Evolutionary conservation across 2,797 vertebrate species (phyloP).

Genomic region (Allobates femoralis): DNA sequence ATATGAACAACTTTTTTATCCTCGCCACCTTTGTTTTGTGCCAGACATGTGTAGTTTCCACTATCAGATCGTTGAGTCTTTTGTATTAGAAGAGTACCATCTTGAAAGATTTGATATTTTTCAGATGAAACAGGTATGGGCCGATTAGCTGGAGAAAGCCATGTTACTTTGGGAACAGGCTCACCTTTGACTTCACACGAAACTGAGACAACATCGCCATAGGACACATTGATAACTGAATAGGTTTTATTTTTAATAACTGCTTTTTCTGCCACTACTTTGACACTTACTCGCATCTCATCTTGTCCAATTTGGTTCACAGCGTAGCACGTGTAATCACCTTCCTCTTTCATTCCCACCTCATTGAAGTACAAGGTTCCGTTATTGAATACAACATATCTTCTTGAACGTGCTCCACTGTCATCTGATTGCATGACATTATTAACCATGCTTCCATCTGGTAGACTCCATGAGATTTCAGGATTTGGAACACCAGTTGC

Average conservation of each 20-base stretch:
- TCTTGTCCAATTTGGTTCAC: slow-evolving; percentile 92
- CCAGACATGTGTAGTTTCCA: slow-evolving; percentile 91
- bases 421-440: slow-evolving; percentile 78
- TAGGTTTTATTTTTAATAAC: slow-evolving; percentile 76
- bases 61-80: slow-evolving; percentile 86
- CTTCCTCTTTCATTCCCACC: slow-evolving; percentile 84
- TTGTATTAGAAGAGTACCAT: slow-evolving; percentile 86
- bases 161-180: slow-evolving; percentile 79
- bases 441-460: slow-evolving; percentile 91
- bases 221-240: slow-evolving; percentile 73
- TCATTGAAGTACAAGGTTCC: slow-evolving; percentile 91
- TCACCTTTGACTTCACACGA: slow-evolving; percentile 83
- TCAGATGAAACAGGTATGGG: slow-evolving; percentile 77
- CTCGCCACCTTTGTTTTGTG: slow-evolving; percentile 83
- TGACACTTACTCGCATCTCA: slow-evolving; percentile 88
- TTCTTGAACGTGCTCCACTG: slow-evolving; percentile 74
- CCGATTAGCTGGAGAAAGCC: slow-evolving; percentile 86
- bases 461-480: slow-evolving; percentile 90
- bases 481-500: slow-evolving; percentile 90
- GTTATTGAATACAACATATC: slow-evolving; percentile 90
- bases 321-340: slow-evolving; percentile 92
- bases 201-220: slow-evolving; percentile 79
- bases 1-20: slow-evolving; percentile 79
- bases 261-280: slow-evolving; percentile 77
- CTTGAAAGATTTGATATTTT: slow-evolving; percentile 83